Evolutionary conservation across 2,113 vertebrate species (phyloP).

Genomic region (Festucalex cinctus): DNA sequence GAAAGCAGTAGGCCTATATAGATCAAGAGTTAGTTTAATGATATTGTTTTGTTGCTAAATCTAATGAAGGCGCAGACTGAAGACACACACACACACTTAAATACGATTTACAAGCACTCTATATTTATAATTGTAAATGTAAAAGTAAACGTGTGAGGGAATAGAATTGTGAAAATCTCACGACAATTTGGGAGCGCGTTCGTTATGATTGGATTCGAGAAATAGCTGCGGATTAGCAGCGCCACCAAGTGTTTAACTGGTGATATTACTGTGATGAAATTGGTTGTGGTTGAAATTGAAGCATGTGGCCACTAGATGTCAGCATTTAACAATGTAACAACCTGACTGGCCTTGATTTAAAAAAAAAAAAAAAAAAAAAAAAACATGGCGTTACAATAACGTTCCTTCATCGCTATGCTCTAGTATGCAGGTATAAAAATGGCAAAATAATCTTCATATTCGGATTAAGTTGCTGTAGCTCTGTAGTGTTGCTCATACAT

Average conservation of each 20-base stretch:
- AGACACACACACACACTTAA: no score
- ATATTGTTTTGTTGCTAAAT: no score
- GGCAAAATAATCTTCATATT: background rate
- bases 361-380: background rate
- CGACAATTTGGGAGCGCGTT: background rate
- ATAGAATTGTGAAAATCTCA: no score
- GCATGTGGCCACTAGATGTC: conserved; percentile 45
- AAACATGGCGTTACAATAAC: background rate
- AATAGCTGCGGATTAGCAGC: background rate
- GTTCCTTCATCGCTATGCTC: background rate
- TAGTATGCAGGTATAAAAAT: background rate
- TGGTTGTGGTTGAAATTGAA: background rate
- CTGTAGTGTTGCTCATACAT: background rate
- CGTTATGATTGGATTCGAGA: background rate
- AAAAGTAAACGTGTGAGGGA: no score
- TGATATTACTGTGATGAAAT: background rate
- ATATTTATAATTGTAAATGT: no score
- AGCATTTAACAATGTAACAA: conserved; percentile 6
- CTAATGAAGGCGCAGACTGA: no score
- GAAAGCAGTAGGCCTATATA: no score
- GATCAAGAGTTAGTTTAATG: no score
- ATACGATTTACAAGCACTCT: no score
- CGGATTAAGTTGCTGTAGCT: background rate
- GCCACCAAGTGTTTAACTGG: conserved; percentile 34
- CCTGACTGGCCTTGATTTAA: background rate